Conservation (phyloP, 2,797 vertebrate genomes). For the Syndactyla subalaris region DNA sequence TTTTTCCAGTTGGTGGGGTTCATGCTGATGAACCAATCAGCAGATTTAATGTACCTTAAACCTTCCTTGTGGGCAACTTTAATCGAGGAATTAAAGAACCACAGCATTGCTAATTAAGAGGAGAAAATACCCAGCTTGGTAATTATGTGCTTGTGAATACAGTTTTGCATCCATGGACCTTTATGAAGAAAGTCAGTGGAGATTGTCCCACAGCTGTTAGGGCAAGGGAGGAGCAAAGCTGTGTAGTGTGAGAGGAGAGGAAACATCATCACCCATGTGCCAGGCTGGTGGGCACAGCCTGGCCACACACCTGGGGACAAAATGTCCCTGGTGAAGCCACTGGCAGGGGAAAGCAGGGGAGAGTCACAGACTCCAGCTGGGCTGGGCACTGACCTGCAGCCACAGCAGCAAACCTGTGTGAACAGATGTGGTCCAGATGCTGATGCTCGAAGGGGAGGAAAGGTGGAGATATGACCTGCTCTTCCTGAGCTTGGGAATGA, state of each 20-base stretch:
- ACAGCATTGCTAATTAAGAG: slow-evolving; percentile 35
- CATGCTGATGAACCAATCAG: slow-evolving; percentile 72
- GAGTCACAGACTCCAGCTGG: background rate
- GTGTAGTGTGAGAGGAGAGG: background rate
- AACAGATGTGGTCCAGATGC: background rate
- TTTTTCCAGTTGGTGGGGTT: slow-evolving; percentile 50
- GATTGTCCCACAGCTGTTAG: background rate
- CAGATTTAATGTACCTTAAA: slow-evolving; percentile 77
- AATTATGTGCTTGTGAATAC: slow-evolving; percentile 39
- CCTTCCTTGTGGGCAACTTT: slow-evolving; percentile 71
- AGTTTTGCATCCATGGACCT: background rate
- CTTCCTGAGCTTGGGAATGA: background rate
- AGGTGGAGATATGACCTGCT: background rate
- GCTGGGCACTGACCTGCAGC: background rate
- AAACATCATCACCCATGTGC: background rate
- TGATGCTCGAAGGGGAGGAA: background rate
- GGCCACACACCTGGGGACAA: background rate
- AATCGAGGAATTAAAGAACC: slow-evolving; percentile 71
- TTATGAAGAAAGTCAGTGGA: background rate
- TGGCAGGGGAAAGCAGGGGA: background rate
- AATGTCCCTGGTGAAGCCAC: background rate
- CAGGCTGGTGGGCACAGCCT: background rate
- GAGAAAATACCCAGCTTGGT: slow-evolving; percentile 45
- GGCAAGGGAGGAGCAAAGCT: background rate
- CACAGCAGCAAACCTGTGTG: background rate